Conservation (phyloP, 2,797 vertebrate species). For the Muscicapa comitata region DNA sequence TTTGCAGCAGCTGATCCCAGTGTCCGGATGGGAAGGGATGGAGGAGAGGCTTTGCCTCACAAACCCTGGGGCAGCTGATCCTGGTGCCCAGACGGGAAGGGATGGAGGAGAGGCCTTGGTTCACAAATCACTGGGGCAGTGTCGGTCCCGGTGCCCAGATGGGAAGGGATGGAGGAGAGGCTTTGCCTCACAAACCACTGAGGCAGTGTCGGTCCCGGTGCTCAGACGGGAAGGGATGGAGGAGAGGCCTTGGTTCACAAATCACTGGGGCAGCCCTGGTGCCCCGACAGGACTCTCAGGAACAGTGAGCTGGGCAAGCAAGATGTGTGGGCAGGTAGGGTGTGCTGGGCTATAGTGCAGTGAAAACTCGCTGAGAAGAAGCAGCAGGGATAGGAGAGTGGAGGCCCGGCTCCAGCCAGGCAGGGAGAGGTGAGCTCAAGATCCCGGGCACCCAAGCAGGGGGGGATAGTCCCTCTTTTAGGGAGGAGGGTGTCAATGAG, state of each 20-base stretch:
- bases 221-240: neutral
- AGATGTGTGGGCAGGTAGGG: neutral
- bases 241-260: neutral
- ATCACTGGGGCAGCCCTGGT: no score
- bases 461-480: rapidly evolving
- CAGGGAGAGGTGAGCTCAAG: neutral
- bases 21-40: no score
- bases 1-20: rapidly evolving
- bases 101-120: no score
- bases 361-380: neutral
- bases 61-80: no score
- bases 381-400: rapidly evolving
- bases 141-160: rapidly evolving
- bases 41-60: no score
- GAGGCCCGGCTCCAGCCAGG: neutral
- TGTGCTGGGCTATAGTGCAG: neutral
- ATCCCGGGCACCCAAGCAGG: rapidly evolving
- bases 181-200: no score
- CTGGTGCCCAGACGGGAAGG: no score
- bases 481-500: no score
- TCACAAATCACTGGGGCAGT: no score
- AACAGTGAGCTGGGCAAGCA: rapidly evolving
- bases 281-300: rapidly evolving
- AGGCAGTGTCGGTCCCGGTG: no score
- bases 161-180: no score